Percentiles rank a stretch among this genome's conserved stretches.
phyloP scores from a whole-genome alignment of 1,140 invertebrate genomes.

The Sipha flava region DNA sequence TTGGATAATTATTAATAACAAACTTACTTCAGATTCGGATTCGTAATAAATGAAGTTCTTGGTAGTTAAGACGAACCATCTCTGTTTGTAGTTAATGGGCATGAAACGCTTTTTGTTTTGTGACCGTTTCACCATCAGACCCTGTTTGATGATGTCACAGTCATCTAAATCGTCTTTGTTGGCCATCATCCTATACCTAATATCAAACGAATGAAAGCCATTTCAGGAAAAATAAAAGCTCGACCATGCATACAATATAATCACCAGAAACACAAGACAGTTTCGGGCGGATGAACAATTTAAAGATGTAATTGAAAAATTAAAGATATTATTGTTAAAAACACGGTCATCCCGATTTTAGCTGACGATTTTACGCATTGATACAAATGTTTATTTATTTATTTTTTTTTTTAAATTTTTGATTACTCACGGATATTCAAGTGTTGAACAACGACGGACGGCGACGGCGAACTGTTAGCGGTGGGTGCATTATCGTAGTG shows the following conservation, averaged over 20 bases:
- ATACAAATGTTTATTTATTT: no score
- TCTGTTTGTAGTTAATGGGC: conserved; percentile 72
- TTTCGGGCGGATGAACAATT: no score
- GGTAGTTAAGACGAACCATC: conserved; percentile 71
- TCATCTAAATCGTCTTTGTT: conserved; percentile 48
- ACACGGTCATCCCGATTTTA: no score
- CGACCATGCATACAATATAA: no score
- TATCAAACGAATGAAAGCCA: not conserved
- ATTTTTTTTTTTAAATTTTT: no score
- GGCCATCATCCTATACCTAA: conserved; percentile 40
- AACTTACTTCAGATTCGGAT: conserved; percentile 61
- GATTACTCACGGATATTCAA: not conserved
- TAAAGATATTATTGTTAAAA: no score
- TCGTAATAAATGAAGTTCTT: conserved; percentile 70
- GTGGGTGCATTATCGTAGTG: not conserved
- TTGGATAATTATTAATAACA: not conserved
- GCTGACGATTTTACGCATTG: no score
- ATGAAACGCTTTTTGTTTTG: conserved; percentile 80
- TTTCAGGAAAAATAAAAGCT: no score
- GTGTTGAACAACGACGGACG: no score
- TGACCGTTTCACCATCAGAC: conserved; percentile 75
- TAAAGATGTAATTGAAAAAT: no score
- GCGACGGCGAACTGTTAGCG: not conserved
- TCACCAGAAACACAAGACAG: no score
- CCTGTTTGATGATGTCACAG: conserved; percentile 48